These are phyloP conservation scores for Lampropteryx suffumata DNA, from an alignment of 2,888 invertebrate species.

Conservation along the genomic window DNA sequence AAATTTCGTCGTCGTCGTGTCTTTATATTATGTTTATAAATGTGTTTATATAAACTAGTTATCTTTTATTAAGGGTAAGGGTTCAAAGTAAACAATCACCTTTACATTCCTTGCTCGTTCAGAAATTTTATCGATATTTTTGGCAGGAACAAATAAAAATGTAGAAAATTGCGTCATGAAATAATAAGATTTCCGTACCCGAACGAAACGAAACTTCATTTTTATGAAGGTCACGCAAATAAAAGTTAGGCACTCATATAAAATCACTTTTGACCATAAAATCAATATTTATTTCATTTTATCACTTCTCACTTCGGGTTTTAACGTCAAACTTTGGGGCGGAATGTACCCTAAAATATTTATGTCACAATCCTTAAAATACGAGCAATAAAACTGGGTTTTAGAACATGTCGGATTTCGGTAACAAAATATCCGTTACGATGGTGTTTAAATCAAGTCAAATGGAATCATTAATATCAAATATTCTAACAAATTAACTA, in stretches of 20 bases:
- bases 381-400: constrained; percentile 28
- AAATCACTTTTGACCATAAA: constrained; percentile 19
- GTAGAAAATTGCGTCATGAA: too few species aligned
- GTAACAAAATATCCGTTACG: constrained; percentile 17
- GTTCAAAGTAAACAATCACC: too few species aligned
- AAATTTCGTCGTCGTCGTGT: too few species aligned
- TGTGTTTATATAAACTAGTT: neutral
- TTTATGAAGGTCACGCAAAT: constrained; percentile 12
- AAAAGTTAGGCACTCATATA: constrained; percentile 4
- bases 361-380: constrained; percentile 32
- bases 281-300: constrained; percentile 30
- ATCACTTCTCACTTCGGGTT: constrained; percentile 23
- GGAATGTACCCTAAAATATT: constrained; percentile 29
- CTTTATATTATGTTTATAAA: too few species aligned
- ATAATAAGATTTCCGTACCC: constrained; percentile 11
- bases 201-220: constrained; percentile 5
- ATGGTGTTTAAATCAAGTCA: constrained; percentile 20
- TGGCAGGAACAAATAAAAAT: too few species aligned
- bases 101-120: too few species aligned
- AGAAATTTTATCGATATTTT: too few species aligned
- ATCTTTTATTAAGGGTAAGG: too few species aligned
- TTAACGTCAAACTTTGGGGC: constrained; percentile 29
- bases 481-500: neutral
- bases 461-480: constrained; percentile 2
- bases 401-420: constrained; percentile 23